Evolutionary conservation across 2,797 vertebrate species (phyloP), one percentile per base, ranked within the genome.

Genomic region (Choloepus didactylus): DNA sequence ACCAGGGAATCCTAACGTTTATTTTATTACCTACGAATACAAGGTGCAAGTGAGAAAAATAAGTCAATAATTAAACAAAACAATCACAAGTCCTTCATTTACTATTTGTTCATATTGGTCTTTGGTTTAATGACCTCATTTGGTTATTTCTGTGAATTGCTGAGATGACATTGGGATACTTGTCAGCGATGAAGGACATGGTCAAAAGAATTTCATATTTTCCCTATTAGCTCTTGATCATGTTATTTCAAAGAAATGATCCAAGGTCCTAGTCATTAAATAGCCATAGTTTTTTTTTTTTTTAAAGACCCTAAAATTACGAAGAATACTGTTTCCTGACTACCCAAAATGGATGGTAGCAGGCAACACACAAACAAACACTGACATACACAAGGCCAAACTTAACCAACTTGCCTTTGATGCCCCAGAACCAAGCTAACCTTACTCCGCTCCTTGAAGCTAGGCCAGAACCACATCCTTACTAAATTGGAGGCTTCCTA

Each of bases 151-250:
- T 89, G 8, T 79, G 64, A 64, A 69, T n/a, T 35, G 15, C 5
- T 64, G 60, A 64, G 60, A 29, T 64, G 60, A 89, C 16, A 66
- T 25, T 72, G 9, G 35, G 31, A 84, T 10, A 38, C 11, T 44
- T 86, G 21, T 49, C 79, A 51, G 6, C 46, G 73, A 89, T 54
- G 27, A 94, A 75, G 25, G 49, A 2, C 11, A 66, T 46, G 5
- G 44, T 70, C 73, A 9, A n/a, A 89, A 85, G 12, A 95, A 91
- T 69, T 91, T 83, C 54, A 67, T 27, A 88, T 92, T 80, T 95
- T 83, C 82, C 29, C 59, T 85, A 80, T 41, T 69, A 87, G 81
- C 6, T 12, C 9, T 80, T 72, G 66, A 60, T 92, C 66, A 86
- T 67, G 31, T 79, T 93, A 75, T 93, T 91, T 92, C 46, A 86